Base-by-base conservation (phyloP, 1,140 invertebrate species). In the Penaeus vannamei region DNA sequence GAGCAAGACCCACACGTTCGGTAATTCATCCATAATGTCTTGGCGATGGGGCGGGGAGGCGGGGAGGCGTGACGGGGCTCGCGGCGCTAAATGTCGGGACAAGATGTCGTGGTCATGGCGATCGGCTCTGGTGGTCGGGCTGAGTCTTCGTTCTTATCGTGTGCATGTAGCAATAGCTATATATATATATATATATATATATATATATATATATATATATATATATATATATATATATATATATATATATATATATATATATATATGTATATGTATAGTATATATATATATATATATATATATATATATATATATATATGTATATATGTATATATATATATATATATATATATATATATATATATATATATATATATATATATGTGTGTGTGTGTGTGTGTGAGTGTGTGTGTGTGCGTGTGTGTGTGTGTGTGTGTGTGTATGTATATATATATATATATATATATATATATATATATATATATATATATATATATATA, bases 401-500 rank as follows among this genome's bases (percentile, higher is more conserved):
- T 69, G 12, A 8, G 12, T 69, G 12, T 69, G 12, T 20, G 17
- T 20, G 29, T 69, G 12, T 69, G 12, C 19, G 12, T 69, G 17
- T 69, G 12, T 69, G 17, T 26, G 12, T 69, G 12, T 69, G 12
- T 32, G 12, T 69, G 17, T 69, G 12, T 69, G 19, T 19, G 12
- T 69, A 22, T 69, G 12, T 69, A 69, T 22, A 69, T 22, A 69
- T 32, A 69, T 22, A 22, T 32, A 69, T 69, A 22, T 32, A 22
- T 69, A 22, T 32, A 69, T 69, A 69, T 32, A 69, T 69, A 69
- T 19, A 69, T 69, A 69, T 32, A 69, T 69, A 69, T 69, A 69
- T 32, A 69, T 22, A 22, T 32, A 69, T 69, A 22, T 32, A 22
- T 69, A 22, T 32, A 69, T 69, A 69, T 32, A 69, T 69, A 69